phyloP scores from a whole-genome alignment of 2,113 vertebrate genomes.

The Bubo scandiacus region DNA sequence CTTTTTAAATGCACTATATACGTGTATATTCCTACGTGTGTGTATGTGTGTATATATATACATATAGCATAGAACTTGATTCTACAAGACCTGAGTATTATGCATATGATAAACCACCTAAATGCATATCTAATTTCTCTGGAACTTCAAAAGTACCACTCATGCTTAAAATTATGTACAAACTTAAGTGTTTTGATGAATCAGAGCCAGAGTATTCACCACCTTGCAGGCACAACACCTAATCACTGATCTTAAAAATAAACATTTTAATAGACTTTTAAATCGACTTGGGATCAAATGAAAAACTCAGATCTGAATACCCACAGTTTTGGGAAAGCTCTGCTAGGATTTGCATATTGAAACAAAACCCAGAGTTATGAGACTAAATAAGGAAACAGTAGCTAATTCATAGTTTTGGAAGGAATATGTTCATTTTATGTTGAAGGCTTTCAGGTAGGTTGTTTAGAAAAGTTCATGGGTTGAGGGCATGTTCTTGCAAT shows the following conservation, averaged over 20 bases:
- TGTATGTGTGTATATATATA: no score
- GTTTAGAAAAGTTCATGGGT: neutral
- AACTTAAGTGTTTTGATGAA: neutral
- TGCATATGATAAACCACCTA: neutral
- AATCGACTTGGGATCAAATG: neutral
- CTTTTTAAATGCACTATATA: neutral
- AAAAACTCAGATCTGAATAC: neutral
- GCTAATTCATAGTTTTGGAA: neutral
- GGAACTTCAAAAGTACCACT: neutral
- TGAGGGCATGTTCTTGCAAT: neutral
- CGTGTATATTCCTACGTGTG: rapidly evolving
- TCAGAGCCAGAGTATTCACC: neutral
- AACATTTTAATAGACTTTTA: neutral
- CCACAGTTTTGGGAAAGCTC: neutral
- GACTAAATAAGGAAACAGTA: neutral
- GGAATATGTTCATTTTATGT: neutral
- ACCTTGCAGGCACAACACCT: neutral
- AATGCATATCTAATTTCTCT: neutral
- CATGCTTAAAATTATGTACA: neutral
- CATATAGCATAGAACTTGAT: neutral
- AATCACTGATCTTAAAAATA: neutral
- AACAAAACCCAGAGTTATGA: neutral
- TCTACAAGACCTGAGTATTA: neutral
- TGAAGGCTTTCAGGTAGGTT: neutral
- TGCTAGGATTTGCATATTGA: neutral